Evolutionary conservation across 2,888 invertebrate species (phyloP).

Genomic region (Adineta ricciae): DNA sequence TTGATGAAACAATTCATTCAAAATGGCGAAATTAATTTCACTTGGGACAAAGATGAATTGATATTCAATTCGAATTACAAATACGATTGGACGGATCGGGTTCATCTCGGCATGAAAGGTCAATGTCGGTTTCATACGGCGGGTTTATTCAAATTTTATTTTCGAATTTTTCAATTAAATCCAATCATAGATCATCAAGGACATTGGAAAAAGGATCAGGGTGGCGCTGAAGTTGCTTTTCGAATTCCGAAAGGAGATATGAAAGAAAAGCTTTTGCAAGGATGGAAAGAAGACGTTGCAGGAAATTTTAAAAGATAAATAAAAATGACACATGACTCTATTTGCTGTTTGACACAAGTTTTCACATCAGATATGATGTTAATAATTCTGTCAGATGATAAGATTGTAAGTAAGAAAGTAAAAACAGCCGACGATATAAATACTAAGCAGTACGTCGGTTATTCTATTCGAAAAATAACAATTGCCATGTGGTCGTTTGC

Average conservation of each 20-base stretch:
- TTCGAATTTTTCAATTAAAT: not conserved
- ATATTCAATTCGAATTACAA: not conserved
- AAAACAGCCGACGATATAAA: no score
- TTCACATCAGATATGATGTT: no score
- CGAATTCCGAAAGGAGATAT: not conserved
- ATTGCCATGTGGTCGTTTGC: no score
- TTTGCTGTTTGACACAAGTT: no score
- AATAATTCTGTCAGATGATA: no score
- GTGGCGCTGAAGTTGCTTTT: not conserved
- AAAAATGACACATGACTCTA: no score
- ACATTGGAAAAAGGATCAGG: not conserved
- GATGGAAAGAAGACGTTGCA: not conserved
- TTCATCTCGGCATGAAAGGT: not conserved
- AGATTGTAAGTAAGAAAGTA: no score
- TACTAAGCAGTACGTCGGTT: no score
- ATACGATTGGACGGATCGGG: not conserved
- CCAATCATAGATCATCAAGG: not conserved
- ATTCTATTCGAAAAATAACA: no score
- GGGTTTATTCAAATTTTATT: not conserved
- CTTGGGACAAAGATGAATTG: not conserved
- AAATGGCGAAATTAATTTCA: not conserved
- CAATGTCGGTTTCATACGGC: not conserved
- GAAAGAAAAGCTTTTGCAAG: not conserved
- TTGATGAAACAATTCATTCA: not conserved
- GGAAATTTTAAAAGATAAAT: not conserved